Evolutionary conservation across 2,797 vertebrate species (phyloP).

Genomic region (Schizopygopsis pylzovi): DNA sequence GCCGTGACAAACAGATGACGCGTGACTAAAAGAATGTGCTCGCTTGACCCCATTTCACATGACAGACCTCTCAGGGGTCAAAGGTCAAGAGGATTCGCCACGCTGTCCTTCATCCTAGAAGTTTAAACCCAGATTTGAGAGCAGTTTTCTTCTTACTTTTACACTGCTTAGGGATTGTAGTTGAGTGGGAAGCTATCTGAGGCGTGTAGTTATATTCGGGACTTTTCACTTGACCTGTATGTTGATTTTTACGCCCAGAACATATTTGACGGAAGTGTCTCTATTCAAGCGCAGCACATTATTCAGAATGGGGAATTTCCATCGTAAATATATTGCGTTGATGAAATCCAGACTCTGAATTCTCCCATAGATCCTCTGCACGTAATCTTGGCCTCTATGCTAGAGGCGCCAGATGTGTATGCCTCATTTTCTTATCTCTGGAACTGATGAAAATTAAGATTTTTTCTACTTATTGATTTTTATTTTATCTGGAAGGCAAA

Average conservation of each 20-base stretch:
- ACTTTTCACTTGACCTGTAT: neutral
- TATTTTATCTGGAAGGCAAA: neutral
- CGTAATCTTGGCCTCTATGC: neutral
- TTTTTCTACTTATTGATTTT: neutral
- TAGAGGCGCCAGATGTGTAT: neutral
- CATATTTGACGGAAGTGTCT: neutral
- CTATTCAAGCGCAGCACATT: neutral
- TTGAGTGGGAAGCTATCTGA: neutral
- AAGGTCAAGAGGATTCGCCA: slow-evolving; percentile 47
- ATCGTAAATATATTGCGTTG: neutral
- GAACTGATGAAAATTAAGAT: neutral
- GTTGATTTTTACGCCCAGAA: neutral
- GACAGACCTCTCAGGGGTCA: slow-evolving; percentile 33
- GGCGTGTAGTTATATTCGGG: neutral
- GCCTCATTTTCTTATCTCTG: neutral
- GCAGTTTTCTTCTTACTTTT: neutral
- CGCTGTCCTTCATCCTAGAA: slow-evolving; percentile 4
- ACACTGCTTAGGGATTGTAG: neutral
- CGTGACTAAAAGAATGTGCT: slow-evolving; percentile 48
- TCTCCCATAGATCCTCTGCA: neutral
- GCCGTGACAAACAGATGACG: slow-evolving; percentile 21
- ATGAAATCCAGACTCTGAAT: slow-evolving; percentile 33
- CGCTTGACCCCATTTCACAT: slow-evolving; percentile 46
- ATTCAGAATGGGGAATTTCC: slow-evolving; percentile 34
- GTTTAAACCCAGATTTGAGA: neutral